A percentile compares a stretch with the other conserved stretches of the same genome.
These are phyloP conservation scores for Tenthredo mesomela DNA, from an alignment of 2,888 invertebrate species.

Conservation along the genomic window DNA sequence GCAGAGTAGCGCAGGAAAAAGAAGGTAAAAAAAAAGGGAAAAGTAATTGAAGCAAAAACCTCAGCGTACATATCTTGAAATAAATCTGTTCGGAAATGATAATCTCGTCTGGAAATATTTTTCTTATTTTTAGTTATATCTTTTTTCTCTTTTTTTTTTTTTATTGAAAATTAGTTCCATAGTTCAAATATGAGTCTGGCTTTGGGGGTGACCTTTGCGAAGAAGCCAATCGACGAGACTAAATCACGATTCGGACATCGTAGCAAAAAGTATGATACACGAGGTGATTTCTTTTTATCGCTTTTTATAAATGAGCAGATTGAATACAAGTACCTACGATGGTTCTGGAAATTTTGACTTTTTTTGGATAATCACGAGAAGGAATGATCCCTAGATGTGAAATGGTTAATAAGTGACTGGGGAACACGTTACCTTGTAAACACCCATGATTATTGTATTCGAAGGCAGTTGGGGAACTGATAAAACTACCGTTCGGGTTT, in stretches of 20 bases:
- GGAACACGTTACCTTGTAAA: not conserved
- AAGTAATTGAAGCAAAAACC: not conserved
- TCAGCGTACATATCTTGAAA: conserved; percentile 1
- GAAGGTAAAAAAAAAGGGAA: not conserved
- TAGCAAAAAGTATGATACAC: conserved; percentile 22
- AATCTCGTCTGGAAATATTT: conserved; percentile 15
- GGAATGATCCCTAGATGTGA: not conserved
- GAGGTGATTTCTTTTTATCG: not conserved
- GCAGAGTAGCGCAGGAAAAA: not conserved
- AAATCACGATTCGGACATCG: not conserved
- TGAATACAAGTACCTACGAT: conserved; percentile 1
- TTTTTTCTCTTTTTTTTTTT: not conserved
- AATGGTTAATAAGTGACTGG: not conserved
- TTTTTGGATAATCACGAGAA: not conserved
- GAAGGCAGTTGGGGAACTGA: conserved; percentile 22
- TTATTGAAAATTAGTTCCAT: not conserved
- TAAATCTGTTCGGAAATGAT: conserved; percentile 21
- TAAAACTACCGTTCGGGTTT: not conserved
- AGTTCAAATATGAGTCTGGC: conserved; percentile 2
- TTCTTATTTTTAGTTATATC: not conserved
- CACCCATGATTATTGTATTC: conserved; percentile 38
- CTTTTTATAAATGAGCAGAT: not conserved
- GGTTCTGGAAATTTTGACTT: not conserved
- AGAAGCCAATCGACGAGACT: not conserved
- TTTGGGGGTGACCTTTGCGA: conserved; percentile 4